Evolutionary conservation across 2,888 invertebrate species (phyloP).

Genomic region (Exocentrus adspersus): DNA sequence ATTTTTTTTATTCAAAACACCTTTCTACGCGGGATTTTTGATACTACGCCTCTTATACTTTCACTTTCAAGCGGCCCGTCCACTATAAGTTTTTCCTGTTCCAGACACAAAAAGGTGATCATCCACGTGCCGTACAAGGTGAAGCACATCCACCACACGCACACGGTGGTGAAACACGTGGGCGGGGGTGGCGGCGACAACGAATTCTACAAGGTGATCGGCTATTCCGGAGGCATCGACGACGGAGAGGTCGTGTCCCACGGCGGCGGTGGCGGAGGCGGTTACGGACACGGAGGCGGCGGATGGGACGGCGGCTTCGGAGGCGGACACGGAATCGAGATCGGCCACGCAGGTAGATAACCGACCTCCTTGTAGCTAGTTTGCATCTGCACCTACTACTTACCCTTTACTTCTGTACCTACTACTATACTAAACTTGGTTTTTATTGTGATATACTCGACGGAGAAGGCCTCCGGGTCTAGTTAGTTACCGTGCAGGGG

Average conservation of each 20-base stretch:
- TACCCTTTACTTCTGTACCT: not conserved
- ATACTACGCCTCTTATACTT: too few species aligned
- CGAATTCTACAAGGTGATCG: constrained; percentile 75
- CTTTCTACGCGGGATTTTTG: too few species aligned
- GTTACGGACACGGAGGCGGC: constrained; percentile 49
- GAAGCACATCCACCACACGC: constrained; percentile 81
- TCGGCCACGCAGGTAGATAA: constrained; percentile 42
- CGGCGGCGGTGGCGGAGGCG: constrained; percentile 49
- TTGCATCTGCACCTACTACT: constrained; percentile 2
- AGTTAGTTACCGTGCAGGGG: too few species aligned
- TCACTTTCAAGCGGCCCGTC: too few species aligned
- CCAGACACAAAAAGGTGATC: constrained; percentile 74
- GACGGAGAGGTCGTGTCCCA: constrained; percentile 62
- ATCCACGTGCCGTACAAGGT: constrained; percentile 83
- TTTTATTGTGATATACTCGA: constrained; percentile 7
- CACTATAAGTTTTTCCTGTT: constrained; percentile 35
- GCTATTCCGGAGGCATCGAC: constrained; percentile 75
- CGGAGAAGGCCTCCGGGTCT: too few species aligned
- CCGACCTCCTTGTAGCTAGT: constrained; percentile 12
- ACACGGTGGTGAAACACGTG: constrained; percentile 79
- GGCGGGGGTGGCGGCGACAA: constrained; percentile 69
- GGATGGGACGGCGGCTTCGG: constrained; percentile 50
- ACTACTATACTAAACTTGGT: constrained; percentile 15
- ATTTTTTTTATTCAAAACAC: not conserved
- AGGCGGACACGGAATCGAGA: constrained; percentile 42